These are phyloP conservation scores for Parascotia fuliginaria DNA, from an alignment of 2,888 invertebrate species.

Conservation along the genomic window DNA sequence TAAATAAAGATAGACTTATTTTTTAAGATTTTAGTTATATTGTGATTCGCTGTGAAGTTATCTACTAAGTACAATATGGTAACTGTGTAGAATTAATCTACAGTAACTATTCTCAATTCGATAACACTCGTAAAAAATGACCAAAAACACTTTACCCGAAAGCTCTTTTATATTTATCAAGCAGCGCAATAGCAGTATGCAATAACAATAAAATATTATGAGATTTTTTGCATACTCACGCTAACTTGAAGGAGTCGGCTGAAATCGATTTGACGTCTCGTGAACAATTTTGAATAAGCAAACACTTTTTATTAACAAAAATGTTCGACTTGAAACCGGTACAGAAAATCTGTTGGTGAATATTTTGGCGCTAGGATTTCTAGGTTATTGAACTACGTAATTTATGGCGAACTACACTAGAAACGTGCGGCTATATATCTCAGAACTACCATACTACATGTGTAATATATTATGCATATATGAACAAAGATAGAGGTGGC, in stretches of 20 bases:
- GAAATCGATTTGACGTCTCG: slow-evolving; percentile 29
- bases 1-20: too few species aligned
- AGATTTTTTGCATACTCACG: slow-evolving; percentile 42
- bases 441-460: too few species aligned
- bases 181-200: slow-evolving; percentile 28
- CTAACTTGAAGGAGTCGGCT: slow-evolving; percentile 23
- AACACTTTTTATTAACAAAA: slow-evolving; percentile 18
- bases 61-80: slow-evolving; percentile 2
- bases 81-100: slow-evolving; percentile 18
- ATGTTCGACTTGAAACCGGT: slow-evolving; percentile 1
- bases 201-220: slow-evolving; percentile 58
- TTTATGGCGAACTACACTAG: too few species aligned
- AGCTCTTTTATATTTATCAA: slow-evolving; percentile 25
- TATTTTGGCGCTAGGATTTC: too few species aligned
- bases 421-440: too few species aligned
- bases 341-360: too few species aligned
- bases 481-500: neutral
- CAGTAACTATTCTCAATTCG: slow-evolving; percentile 15
- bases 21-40: slow-evolving; percentile 12
- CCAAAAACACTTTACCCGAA: slow-evolving; percentile 17
- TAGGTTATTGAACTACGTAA: too few species aligned
- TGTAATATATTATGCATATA: neutral
- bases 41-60: slow-evolving; percentile 3
- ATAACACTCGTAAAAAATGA: slow-evolving; percentile 27
- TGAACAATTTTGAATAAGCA: slow-evolving; percentile 8